These are phyloP conservation scores for Sebastes steindachneri DNA, from an alignment of 2,797 vertebrate species.

Conservation along the genomic window DNA sequence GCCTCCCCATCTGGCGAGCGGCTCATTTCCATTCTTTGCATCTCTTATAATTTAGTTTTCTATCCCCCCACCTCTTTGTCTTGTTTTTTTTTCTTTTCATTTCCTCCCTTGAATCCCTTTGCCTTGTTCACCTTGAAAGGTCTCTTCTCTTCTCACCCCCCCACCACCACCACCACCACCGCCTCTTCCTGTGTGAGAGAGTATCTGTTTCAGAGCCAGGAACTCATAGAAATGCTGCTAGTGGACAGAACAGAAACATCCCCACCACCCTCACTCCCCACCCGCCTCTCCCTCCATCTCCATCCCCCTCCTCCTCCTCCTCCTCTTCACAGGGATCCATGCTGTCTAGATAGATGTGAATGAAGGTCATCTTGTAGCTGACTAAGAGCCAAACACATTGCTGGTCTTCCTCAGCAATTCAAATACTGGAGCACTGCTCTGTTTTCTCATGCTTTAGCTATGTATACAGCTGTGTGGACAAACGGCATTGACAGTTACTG, in stretches of 20 bases:
- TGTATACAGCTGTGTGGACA: slow-evolving; percentile 67
- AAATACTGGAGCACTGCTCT: slow-evolving; percentile 47
- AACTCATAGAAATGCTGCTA: slow-evolving; percentile 46
- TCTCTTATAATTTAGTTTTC: slow-evolving; percentile 23
- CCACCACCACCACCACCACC: not conserved
- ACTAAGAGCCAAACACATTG: slow-evolving; percentile 61
- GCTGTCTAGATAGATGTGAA: slow-evolving; percentile 60
- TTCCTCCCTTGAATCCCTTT: slow-evolving; percentile 15
- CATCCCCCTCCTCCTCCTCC: not conserved
- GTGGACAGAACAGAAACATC: slow-evolving; percentile 52
- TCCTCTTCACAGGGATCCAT: slow-evolving; percentile 48
- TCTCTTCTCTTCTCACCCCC: slow-evolving; percentile 8
- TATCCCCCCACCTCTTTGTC: not conserved
- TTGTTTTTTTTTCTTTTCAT: not conserved
- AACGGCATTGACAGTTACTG: slow-evolving; percentile 39
- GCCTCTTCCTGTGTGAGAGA: slow-evolving; percentile 45
- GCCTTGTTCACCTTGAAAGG: slow-evolving; percentile 64
- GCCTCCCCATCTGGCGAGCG: not conserved
- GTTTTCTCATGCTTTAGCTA: slow-evolving; percentile 42
- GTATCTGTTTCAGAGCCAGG: slow-evolving; percentile 67
- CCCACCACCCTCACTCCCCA: not conserved
- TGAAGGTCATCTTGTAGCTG: slow-evolving; percentile 73
- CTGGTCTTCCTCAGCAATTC: slow-evolving; percentile 53
- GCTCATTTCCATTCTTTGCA: slow-evolving; percentile 32
- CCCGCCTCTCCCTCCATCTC: not conserved